A percentile compares a stretch with the other conserved stretches of the same genome.
Evolutionary conservation across 2,888 invertebrate genomes (phyloP).

Genomic region (Phorcus lineatus): DNA sequence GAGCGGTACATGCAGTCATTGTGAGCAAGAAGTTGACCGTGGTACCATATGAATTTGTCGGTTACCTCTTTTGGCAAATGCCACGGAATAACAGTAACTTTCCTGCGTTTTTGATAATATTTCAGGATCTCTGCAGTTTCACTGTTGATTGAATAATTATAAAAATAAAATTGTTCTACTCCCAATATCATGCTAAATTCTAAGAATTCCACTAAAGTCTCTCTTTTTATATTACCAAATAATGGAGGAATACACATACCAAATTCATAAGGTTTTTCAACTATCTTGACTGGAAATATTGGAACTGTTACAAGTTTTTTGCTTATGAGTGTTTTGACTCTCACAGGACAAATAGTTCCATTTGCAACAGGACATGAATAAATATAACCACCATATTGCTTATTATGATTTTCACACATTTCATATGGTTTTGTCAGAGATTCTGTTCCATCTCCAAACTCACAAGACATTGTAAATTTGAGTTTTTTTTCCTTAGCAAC

Average conservation of each 20-base stretch:
- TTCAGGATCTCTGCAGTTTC: slow-evolving; percentile 49
- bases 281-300: neutral
- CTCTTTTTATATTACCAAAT: slow-evolving; percentile 57
- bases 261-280: slow-evolving; percentile 41
- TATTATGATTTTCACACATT: slow-evolving; percentile 69
- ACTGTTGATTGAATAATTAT: slow-evolving; percentile 50
- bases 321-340: neutral
- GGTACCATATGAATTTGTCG: slow-evolving; percentile 61
- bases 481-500: slow-evolving; percentile 43
- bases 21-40: slow-evolving; percentile 68
- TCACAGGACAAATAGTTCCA: neutral
- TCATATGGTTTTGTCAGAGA: slow-evolving; percentile 54
- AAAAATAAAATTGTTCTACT: slow-evolving; percentile 69
- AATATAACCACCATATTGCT: slow-evolving; percentile 64
- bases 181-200: slow-evolving; percentile 67
- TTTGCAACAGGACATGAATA: slow-evolving; percentile 59
- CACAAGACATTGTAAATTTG: slow-evolving; percentile 47
- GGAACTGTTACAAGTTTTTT: neutral
- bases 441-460: slow-evolving; percentile 37
- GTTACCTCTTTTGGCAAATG: slow-evolving; percentile 52
- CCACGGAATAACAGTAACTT: slow-evolving; percentile 65
- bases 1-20: slow-evolving; percentile 71
- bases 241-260: slow-evolving; percentile 70
- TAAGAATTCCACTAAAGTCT: slow-evolving; percentile 65
- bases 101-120: slow-evolving; percentile 47